These are phyloP conservation scores for Yoshiicerus persimilis DNA, from an alignment of 1,140 invertebrate species.

Conservation along the genomic window DNA sequence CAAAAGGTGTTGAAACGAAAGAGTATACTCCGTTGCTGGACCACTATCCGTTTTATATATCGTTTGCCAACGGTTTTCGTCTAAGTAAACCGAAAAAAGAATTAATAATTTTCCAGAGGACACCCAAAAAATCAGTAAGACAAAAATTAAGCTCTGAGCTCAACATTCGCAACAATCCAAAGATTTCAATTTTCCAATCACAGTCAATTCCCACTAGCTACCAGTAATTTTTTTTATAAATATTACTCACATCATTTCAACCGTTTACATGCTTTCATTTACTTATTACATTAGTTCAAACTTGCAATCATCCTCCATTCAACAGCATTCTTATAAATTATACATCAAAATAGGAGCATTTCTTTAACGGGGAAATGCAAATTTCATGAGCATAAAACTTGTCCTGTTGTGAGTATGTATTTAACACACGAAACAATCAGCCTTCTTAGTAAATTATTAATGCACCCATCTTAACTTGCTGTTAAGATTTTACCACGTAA, in stretches of 20 bases:
- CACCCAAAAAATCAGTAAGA: too few species aligned
- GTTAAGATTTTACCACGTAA: neutral
- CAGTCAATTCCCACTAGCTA: neutral
- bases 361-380: too few species aligned
- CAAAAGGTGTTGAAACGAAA: slow-evolving; percentile 84
- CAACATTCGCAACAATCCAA: neutral
- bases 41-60: slow-evolving; percentile 78
- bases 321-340: neutral
- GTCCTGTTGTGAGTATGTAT: neutral
- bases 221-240: neutral
- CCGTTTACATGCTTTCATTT: neutral
- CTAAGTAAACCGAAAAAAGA: slow-evolving; percentile 60
- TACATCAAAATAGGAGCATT: too few species aligned
- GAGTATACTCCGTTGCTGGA: slow-evolving; percentile 77
- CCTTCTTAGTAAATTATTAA: neutral
- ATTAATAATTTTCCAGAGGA: too few species aligned
- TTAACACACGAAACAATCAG: neutral
- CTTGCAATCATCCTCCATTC: too few species aligned
- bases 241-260: neutral
- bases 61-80: slow-evolving; percentile 84
- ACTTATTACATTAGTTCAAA: too few species aligned
- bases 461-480: neutral
- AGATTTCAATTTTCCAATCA: neutral
- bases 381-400: neutral
- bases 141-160: neutral